Percentiles rank a stretch among this genome's conserved stretches.
These are phyloP conservation scores for Agonopterix arenella DNA, from an alignment of 2,888 invertebrate species.

Conservation along the genomic window DNA sequence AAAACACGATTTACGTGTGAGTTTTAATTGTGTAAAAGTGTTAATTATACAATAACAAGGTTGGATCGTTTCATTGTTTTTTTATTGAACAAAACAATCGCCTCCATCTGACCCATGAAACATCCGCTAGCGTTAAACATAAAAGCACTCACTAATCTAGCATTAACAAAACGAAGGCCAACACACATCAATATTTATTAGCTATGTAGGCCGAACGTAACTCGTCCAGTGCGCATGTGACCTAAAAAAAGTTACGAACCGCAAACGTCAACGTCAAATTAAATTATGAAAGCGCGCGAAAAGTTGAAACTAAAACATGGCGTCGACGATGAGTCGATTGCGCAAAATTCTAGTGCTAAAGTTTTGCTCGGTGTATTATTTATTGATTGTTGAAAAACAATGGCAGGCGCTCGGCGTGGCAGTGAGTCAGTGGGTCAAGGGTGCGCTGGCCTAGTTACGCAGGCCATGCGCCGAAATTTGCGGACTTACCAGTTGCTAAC, in stretches of 20 bases:
- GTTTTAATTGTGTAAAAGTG: conserved; percentile 38
- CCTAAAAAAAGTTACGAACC: conserved; percentile 25
- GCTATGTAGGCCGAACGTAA: conserved; percentile 30
- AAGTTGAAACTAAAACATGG: conserved; percentile 35
- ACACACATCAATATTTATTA: conserved; percentile 42
- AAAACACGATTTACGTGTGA: conserved; percentile 29
- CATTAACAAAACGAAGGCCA: conserved; percentile 42
- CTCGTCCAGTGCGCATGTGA: conserved; percentile 22
- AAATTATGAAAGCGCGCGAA: conserved; percentile 40
- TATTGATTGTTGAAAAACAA: conserved; percentile 76
- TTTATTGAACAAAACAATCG: conserved; percentile 9
- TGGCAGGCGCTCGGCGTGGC: conserved; percentile 66
- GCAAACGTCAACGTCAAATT: conserved; percentile 18
- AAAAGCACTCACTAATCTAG: conserved; percentile 35
- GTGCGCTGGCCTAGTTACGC: conserved; percentile 66
- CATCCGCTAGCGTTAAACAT: conserved; percentile 9
- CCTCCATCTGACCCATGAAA: conserved; percentile 5
- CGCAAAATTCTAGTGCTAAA: conserved; percentile 58
- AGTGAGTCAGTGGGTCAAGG: conserved; percentile 76
- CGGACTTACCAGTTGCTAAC: conserved; percentile 66
- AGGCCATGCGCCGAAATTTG: conserved; percentile 70
- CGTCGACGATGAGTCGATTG: conserved; percentile 48
- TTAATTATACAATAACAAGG: conserved; percentile 57
- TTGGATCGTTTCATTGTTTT: conserved; percentile 57
- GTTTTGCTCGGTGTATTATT: conserved; percentile 68